Evolutionary conservation across 2,113 vertebrate species (phyloP), one percentile per base, ranked within the genome.

Genomic region (Cololabis saira): DNA sequence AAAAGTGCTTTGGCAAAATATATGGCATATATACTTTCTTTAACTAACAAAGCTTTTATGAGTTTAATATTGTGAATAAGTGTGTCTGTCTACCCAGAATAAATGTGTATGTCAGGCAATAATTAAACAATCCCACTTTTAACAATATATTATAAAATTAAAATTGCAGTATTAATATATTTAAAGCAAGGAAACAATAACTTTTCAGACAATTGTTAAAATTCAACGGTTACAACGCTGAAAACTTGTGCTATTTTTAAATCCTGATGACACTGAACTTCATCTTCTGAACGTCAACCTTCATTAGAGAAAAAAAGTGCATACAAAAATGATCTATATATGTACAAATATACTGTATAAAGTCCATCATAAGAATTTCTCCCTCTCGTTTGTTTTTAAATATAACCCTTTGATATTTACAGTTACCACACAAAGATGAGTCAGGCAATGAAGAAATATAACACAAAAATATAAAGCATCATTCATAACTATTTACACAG

Each of bases 251-350:
- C 67, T 37, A 37, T 7, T 37, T 7, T 37, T 9, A 37, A 37
- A 37, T 42, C 18, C 18, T 12, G 7, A 48, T 33, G 48, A 57
- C 53, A 47, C 3, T n/a, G 19, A 43, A 55, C 22, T n/a, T 61
- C 11, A 44, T 49, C 10, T 51, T 24, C 16, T 64, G 17, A 51
- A 58, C 45, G 16, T 7, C 11, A 24, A 67, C 52, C 57, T 82
- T 81, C 75, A 63, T 66, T 37, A 13, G 21, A 61, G 17, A 10
- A 67, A 45, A n/a, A 81, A 84, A 79, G 81, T 89, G 84, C 74
- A 65, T 78, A 18, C 33, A 66, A 71, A 67, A 61, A 14, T 21
- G 9, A 69, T 50, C 58, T 13, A 45, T 71, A 63, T 57, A 60
- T 72, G 27, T 77, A 58, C 1, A 67, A 12, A 74, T 58, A 55